Evolutionary conservation across 2,113 vertebrate genomes (phyloP).

Genomic region (Bubo scandiacus): DNA sequence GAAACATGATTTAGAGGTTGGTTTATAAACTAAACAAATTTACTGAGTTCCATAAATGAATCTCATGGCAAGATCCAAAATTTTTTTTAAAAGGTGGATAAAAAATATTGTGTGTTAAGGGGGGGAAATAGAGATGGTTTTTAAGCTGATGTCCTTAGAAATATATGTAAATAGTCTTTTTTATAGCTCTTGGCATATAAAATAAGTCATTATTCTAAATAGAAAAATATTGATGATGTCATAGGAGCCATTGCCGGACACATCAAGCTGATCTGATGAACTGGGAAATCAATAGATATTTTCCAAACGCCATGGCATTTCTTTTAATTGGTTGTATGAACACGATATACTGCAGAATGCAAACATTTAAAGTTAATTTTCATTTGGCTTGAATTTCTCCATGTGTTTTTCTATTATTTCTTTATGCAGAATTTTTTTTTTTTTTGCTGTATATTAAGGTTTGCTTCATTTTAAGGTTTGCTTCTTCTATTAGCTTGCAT

Average conservation of each 20-base stretch:
- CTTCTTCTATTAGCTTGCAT: neutral
- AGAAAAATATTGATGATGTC: slow-evolving; percentile 84
- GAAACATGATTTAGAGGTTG: slow-evolving; percentile 76
- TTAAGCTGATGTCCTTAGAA: slow-evolving; percentile 71
- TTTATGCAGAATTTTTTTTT: neutral
- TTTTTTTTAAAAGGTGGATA: slow-evolving; percentile 68
- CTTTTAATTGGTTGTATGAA: slow-evolving; percentile 79
- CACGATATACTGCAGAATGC: slow-evolving; percentile 58
- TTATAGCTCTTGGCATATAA: slow-evolving; percentile 79
- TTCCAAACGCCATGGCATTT: slow-evolving; percentile 78
- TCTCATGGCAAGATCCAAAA: slow-evolving; percentile 70
- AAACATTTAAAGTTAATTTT: slow-evolving; percentile 72
- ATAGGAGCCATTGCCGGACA: slow-evolving; percentile 75
- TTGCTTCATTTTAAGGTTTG: neutral
- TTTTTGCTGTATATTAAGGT: neutral
- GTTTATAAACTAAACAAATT: slow-evolving; percentile 77
- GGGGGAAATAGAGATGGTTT: slow-evolving; percentile 69
- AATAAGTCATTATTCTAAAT: slow-evolving; percentile 84
- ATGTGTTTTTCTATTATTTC: slow-evolving; percentile 13
- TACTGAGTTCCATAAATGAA: slow-evolving; percentile 78
- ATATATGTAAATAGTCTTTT: slow-evolving; percentile 77
- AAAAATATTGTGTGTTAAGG: slow-evolving; percentile 74
- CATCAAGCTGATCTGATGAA: slow-evolving; percentile 79
- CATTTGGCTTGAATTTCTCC: slow-evolving; percentile 54
- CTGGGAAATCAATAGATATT: slow-evolving; percentile 79